Evolutionary conservation across 2,797 vertebrate species (phyloP).

Genomic region (Rhyacichthys aspro): DNA sequence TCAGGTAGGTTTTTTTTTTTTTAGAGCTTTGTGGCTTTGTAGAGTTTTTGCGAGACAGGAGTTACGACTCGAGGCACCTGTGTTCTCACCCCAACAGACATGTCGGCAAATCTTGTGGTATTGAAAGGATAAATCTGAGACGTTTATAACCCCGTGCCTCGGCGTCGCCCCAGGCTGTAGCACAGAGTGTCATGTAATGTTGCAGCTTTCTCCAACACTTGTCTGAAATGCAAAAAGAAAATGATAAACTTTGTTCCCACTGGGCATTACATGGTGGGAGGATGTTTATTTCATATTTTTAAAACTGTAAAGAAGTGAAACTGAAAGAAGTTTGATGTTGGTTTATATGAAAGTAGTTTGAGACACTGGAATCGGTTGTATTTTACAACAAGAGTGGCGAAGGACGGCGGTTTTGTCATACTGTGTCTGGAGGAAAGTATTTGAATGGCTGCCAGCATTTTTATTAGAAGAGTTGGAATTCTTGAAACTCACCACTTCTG

Average conservation of each 20-base stretch:
- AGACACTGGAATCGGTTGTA: constrained; percentile 22
- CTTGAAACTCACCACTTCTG: neutral
- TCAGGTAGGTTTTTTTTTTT: constrained; percentile 8
- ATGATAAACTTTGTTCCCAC: constrained; percentile 16
- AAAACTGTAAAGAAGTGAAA: constrained; percentile 7
- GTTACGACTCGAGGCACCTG: constrained; percentile 44
- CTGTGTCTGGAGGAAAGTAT: constrained; percentile 28
- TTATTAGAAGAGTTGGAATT: neutral
- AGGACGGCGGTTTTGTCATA: constrained; percentile 31
- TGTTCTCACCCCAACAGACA: constrained; percentile 46
- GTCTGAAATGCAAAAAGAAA: constrained; percentile 25
- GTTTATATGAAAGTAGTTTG: constrained; percentile 15
- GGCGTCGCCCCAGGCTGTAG: constrained; percentile 27
- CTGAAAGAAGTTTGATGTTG: constrained; percentile 14
- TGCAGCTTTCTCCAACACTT: constrained; percentile 16
- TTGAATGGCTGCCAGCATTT: constrained; percentile 25
- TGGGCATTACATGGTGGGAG: constrained; percentile 17
- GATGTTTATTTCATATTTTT: constrained; percentile 17
- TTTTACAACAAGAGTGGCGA: constrained; percentile 39
- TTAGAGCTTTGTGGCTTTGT: neutral
- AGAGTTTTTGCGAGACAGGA: constrained; percentile 31
- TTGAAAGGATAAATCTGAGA: constrained; percentile 57
- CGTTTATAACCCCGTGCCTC: constrained; percentile 46
- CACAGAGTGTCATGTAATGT: constrained; percentile 32
- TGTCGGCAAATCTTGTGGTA: constrained; percentile 43